phyloP scores from a whole-genome alignment of 1,140 invertebrate species.

The Himalopsyche phryganea region DNA sequence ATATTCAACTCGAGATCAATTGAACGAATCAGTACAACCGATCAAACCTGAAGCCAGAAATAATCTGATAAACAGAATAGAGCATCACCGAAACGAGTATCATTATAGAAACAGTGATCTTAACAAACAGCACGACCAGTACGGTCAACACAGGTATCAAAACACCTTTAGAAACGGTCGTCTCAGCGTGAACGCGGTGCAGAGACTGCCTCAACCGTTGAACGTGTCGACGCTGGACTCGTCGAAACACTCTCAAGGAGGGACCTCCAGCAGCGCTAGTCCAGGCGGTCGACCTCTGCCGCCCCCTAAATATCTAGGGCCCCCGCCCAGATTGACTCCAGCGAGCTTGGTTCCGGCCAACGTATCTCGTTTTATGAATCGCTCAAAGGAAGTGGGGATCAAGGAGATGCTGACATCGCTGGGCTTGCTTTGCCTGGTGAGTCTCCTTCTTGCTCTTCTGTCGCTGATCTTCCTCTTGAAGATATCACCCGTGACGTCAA shows the following conservation, averaged over 20 bases:
- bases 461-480: constrained; percentile 82
- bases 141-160: constrained; percentile 27
- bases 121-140: constrained; percentile 18
- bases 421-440: constrained; percentile 80
- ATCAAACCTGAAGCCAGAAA: constrained; percentile 23
- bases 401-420: constrained; percentile 82
- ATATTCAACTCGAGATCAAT: constrained; percentile 3
- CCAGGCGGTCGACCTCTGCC: constrained; percentile 46
- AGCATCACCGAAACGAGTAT: constrained; percentile 16
- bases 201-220: constrained; percentile 55
- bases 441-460: constrained; percentile 74
- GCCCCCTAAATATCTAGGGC: constrained; percentile 46
- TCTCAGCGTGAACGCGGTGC: constrained; percentile 37
- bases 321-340: constrained; percentile 43
- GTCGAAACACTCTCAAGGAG: constrained; percentile 71
- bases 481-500: constrained; percentile 62
- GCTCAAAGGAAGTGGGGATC: constrained; percentile 58
- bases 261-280: constrained; percentile 54
- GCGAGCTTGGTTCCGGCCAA: constrained; percentile 52
- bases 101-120: constrained; percentile 19
- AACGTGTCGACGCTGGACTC: constrained; percentile 66
- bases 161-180: constrained; percentile 43
- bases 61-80: constrained; percentile 18
- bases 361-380: constrained; percentile 44
- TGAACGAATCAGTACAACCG: constrained; percentile 9